Conservation (phyloP, 92 coral and sea anemone species). For the Bergia puertoricense region DNA sequence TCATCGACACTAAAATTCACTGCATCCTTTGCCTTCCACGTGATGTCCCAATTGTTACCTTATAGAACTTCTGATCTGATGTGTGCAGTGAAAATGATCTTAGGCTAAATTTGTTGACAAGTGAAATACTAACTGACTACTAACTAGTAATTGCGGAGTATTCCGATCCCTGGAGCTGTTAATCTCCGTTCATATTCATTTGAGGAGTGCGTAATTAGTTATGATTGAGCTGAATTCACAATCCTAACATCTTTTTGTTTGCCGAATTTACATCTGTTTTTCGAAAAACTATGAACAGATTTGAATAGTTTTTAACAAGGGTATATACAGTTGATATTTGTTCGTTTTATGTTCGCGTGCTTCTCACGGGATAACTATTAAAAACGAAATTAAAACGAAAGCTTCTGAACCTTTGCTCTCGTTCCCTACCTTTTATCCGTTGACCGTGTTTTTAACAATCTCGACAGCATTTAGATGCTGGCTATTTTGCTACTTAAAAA, state of each 20-base stretch:
- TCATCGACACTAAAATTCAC: too few species aligned
- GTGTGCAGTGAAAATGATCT: not conserved
- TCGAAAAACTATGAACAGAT: not conserved
- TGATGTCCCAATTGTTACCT: not conserved
- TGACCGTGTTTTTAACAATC: not conserved
- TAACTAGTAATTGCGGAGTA: too few species aligned
- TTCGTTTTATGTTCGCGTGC: not conserved
- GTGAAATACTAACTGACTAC: not conserved
- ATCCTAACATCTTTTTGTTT: too few species aligned
- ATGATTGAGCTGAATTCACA: not conserved
- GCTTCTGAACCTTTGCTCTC: not conserved
- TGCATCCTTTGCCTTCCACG: not conserved
- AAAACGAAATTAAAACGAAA: not conserved
- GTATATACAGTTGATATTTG: too few species aligned
- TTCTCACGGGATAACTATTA: not conserved
- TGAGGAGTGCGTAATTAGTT: too few species aligned
- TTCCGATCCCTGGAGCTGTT: too few species aligned
- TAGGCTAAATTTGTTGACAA: not conserved
- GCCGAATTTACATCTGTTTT: too few species aligned
- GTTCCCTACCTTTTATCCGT: not conserved
- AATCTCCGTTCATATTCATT: too few species aligned
- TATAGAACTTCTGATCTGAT: not conserved
- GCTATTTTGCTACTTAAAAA: too few species aligned
- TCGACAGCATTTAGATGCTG: too few species aligned
- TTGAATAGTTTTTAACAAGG: not conserved